These are phyloP conservation scores for Podarcis cretensis DNA, from an alignment of 2,113 vertebrate species.

Conservation along the genomic window DNA sequence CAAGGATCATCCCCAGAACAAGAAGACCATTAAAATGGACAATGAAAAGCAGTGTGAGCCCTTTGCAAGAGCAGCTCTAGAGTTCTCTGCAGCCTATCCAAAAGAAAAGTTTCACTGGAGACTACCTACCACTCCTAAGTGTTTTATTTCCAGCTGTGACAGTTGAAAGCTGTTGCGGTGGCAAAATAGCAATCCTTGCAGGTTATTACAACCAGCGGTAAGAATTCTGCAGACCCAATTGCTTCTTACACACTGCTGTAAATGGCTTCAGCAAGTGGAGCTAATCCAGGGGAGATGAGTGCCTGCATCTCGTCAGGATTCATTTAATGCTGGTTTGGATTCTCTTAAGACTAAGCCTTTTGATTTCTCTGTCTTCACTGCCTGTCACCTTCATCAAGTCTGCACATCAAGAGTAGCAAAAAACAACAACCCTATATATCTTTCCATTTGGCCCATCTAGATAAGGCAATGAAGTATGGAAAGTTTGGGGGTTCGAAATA, in stretches of 20 bases:
- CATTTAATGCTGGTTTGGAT: slow-evolving; percentile 66
- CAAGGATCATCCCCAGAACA: fast-evolving
- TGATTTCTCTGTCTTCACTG: slow-evolving; percentile 47
- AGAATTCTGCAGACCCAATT: slow-evolving; percentile 15
- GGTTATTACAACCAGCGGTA: neutral
- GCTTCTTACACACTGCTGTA: slow-evolving; percentile 52
- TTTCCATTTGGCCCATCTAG: neutral
- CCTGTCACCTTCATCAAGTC: slow-evolving; percentile 31
- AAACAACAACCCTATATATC: neutral
- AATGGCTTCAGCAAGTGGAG: slow-evolving; percentile 57
- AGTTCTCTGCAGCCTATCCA: fast-evolving
- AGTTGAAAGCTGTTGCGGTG: slow-evolving; percentile 35
- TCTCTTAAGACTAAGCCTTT: slow-evolving; percentile 54
- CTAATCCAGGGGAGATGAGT: slow-evolving; percentile 46
- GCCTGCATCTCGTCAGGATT: slow-evolving; percentile 59
- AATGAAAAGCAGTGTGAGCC: neutral
- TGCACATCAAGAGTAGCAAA: neutral
- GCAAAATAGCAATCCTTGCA: slow-evolving; percentile 4
- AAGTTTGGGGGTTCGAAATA: neutral
- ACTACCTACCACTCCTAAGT: neutral
- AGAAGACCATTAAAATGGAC: neutral
- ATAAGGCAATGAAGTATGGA: neutral
- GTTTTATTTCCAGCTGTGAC: slow-evolving; percentile 21
- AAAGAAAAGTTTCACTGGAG: neutral
- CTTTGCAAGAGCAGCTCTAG: fast-evolving